Evolutionary conservation across 2,113 vertebrate genomes (phyloP).

Genomic region (Hippopotamus amphibius): DNA sequence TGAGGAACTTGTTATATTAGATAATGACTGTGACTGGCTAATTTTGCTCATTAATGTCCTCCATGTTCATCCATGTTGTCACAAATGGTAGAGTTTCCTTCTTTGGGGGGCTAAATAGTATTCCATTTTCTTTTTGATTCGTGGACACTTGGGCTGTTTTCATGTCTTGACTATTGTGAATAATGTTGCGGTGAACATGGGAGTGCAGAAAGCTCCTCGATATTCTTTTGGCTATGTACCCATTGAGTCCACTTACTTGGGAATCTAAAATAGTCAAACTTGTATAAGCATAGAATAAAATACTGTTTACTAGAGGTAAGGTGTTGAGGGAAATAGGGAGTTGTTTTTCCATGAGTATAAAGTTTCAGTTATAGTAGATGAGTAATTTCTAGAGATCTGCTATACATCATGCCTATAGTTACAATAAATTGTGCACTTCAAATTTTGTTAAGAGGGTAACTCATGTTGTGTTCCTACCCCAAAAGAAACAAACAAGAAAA

Average conservation of each 20-base stretch:
- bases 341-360: neutral
- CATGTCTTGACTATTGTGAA: neutral
- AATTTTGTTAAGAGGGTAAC: neutral
- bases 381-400: neutral
- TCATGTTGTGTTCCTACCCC: neutral
- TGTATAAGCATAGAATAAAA: neutral
- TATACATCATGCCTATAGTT: neutral
- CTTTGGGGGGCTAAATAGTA: neutral
- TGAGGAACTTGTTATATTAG: neutral
- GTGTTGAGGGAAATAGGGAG: neutral
- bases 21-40: neutral
- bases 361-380: neutral
- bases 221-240: neutral
- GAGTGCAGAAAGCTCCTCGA: neutral
- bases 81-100: neutral
- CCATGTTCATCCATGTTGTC: neutral
- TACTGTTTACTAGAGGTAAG: neutral
- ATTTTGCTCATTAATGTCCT: neutral
- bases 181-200: neutral
- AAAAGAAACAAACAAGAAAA: neutral
- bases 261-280: neutral
- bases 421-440: neutral
- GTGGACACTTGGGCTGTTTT: neutral
- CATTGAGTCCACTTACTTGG: neutral
- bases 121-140: neutral